Conservation (phyloP, 2,113 vertebrate genomes). For the Engystomops pustulosus region DNA sequence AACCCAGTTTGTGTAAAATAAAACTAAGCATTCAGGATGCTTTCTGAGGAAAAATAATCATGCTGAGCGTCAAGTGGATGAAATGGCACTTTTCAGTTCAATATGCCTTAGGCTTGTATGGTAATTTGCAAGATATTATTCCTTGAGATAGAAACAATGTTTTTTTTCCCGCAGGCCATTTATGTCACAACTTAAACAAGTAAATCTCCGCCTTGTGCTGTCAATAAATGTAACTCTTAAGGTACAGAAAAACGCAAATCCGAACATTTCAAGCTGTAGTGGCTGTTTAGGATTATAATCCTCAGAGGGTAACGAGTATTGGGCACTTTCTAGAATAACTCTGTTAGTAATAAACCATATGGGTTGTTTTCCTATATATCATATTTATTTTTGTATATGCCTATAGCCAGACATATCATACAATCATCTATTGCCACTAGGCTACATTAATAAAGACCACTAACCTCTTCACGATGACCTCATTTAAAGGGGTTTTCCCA, state of each 20-base stretch:
- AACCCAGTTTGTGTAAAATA: neutral
- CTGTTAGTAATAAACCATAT: too few relatives aligned
- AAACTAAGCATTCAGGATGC: neutral
- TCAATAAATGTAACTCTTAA: conserved; percentile 23
- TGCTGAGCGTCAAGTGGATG: conserved; percentile 25
- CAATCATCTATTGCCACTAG: too few relatives aligned
- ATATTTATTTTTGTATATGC: too few relatives aligned
- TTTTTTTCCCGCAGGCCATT: conserved; percentile 25
- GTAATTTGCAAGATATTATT: conserved; percentile 24
- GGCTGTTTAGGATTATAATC: neutral
- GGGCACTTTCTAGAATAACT: too few relatives aligned
- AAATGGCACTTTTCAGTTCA: neutral
- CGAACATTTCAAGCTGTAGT: neutral
- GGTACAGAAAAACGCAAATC: neutral
- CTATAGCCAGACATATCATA: too few relatives aligned
- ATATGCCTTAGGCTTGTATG: conserved; percentile 24
- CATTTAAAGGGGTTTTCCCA: too few relatives aligned
- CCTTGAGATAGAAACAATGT: neutral
- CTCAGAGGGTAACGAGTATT: neutral
- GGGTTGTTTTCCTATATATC: too few relatives aligned
- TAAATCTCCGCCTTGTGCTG: neutral
- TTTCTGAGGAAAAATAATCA: neutral
- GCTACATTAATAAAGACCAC: too few relatives aligned
- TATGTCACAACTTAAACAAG: conserved; percentile 22
- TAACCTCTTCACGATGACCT: too few relatives aligned